phyloP scores from a whole-genome alignment of 2,888 invertebrate genomes.

The Drosophila mimica region DNA sequence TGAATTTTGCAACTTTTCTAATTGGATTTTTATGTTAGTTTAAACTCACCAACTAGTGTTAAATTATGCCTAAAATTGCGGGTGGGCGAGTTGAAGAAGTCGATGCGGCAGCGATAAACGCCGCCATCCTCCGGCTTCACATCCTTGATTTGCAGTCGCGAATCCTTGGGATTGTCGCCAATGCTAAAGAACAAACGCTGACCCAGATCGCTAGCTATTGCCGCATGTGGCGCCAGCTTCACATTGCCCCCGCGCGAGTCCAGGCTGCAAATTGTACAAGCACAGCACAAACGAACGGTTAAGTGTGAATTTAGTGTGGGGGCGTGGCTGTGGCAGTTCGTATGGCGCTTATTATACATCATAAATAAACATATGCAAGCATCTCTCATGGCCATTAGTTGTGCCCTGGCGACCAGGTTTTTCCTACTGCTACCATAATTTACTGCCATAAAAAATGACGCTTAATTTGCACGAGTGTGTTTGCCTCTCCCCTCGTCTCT shows the following conservation, averaged over 20 bases:
- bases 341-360: conserved; percentile 72
- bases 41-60: conserved; percentile 92
- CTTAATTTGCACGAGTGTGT: conserved; percentile 62
- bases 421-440: conserved; percentile 66
- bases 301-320: conserved; percentile 60
- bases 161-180: conserved; percentile 90
- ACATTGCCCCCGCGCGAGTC: conserved; percentile 91
- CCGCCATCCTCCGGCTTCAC: conserved; percentile 92
- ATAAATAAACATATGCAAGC: conserved; percentile 78
- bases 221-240: conserved; percentile 89
- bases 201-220: conserved; percentile 91
- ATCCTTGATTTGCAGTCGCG: conserved; percentile 90
- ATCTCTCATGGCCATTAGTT: conserved; percentile 66
- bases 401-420: conserved; percentile 40
- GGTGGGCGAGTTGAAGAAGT: conserved; percentile 95
- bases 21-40: too few species aligned
- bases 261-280: conserved; percentile 86
- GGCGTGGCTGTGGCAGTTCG: conserved; percentile 56
- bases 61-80: conserved; percentile 94
- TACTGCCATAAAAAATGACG: conserved; percentile 75
- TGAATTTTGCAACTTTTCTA: background rate
- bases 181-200: conserved; percentile 90
- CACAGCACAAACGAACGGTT: conserved; percentile 31
- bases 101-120: conserved; percentile 94
- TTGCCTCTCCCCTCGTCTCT: background rate